Conservation (phyloP, 2,888 invertebrate genomes). For the Archips crataeganus region DNA sequence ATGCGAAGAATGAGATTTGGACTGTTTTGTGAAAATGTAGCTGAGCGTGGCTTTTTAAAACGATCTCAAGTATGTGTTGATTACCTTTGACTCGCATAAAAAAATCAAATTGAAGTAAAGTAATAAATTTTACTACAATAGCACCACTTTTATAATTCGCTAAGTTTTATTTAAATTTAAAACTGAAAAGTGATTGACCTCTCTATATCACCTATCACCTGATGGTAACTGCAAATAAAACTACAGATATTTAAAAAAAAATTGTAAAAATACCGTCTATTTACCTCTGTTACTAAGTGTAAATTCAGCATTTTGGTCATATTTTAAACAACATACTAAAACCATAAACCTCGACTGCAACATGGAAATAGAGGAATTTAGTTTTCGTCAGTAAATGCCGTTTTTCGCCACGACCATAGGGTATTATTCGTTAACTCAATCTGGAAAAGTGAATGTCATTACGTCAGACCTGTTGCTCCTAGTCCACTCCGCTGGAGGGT, state of each 20-base stretch:
- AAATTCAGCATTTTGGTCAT: too few relatives aligned
- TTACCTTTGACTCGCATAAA: background rate
- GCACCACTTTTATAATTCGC: too few relatives aligned
- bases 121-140: too few relatives aligned
- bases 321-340: too few relatives aligned
- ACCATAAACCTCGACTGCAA: background rate
- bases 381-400: background rate
- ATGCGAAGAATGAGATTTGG: slow-evolving; percentile 7
- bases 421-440: background rate
- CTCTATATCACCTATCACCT: too few relatives aligned
- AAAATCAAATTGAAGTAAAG: background rate
- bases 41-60: background rate
- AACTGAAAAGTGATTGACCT: too few relatives aligned
- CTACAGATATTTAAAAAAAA: too few relatives aligned
- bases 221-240: too few relatives aligned
- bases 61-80: background rate
- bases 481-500: slow-evolving; percentile 37
- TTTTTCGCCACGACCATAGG: background rate
- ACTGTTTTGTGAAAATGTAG: background rate
- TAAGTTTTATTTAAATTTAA: too few relatives aligned
- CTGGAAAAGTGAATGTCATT: slow-evolving; percentile 15
- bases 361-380: background rate
- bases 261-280: too few relatives aligned
- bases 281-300: too few relatives aligned
- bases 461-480: slow-evolving; percentile 37